Conservation (phyloP, 2,113 vertebrate genomes). For the Ranitomeya imitator region DNA sequence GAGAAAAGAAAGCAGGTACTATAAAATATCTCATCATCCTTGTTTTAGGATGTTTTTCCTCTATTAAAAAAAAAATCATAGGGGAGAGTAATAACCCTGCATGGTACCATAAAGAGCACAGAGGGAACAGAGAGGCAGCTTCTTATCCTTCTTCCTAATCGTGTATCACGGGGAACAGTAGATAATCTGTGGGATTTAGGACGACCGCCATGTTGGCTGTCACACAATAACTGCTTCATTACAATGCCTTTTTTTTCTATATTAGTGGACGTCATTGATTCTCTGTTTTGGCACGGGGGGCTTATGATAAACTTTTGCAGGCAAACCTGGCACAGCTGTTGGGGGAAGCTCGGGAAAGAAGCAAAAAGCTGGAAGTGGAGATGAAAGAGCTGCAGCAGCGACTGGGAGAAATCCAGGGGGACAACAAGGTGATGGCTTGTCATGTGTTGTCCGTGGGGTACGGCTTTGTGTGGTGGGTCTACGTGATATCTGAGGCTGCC, state of each 20-base stretch:
- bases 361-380: conserved; percentile 85
- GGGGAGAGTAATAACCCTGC: neutral
- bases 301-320: conserved; percentile 65
- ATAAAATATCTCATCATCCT: neutral
- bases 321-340: conserved; percentile 91
- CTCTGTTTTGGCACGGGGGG: neutral
- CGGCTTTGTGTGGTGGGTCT: neutral
- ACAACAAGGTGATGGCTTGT: conserved; percentile 87
- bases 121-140: too few species aligned
- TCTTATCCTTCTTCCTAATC: too few species aligned
- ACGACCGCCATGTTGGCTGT: neutral
- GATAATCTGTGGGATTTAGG: too few species aligned
- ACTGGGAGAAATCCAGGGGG: conserved; percentile 89
- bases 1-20: conserved; percentile 93
- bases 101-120: too few species aligned
- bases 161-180: too few species aligned
- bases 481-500: neutral
- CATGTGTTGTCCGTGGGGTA: neutral
- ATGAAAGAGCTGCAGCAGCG: conserved; percentile 91
- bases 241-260: neutral
- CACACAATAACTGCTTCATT: neutral
- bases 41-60: neutral
- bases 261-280: neutral
- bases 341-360: conserved; percentile 86
- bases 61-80: neutral